Evolutionary conservation across 2,113 vertebrate genomes (phyloP), one percentile per base, ranked within the genome.

Genomic region (Sapayoa aenigma): DNA sequence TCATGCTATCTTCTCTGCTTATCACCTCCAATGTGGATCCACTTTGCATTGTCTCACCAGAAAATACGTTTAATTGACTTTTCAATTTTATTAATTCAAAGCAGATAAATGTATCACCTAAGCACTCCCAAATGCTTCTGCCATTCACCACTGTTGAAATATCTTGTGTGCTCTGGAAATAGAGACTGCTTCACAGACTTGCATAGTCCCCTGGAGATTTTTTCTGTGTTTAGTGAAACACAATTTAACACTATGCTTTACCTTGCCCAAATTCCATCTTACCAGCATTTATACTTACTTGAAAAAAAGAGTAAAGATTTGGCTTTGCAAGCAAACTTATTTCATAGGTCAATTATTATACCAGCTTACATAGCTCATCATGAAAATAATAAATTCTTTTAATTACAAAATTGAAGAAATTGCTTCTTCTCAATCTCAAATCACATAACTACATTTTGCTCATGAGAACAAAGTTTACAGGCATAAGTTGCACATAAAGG

Each of bases 401-500:
- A 91, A 93, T 90, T 81, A 93, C 47, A 93, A 96, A 93, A 93
- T 47, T 44, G 52, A 94, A 94, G 60, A 89, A 90, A 88, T 18
- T 58, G n/a, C 66, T 84, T 92, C 71, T 95, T 96, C 74, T 93
- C 76, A 93, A 44, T 75, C 88, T 94, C 84, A 93, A 84, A 92
- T 93, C 82, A 82, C 62, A 96, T 96, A 63, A 91, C 82, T 91
- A 90, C 50, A 49, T 94, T 97, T 96, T 97, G 95, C 97, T 97
- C 49, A 50, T 83, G 94, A 98, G 97, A 97, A 98, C 92, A 98
- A 97, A 98, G 83, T 97, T 96, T 98, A 96, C 97, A 98, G 97
- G 95, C 98, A 4, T 95, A 81, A 97, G 97, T 98, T 98, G 98
- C 98, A 98, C 98, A 98, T 98, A 98, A 98, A 98, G 97, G 98